Conservation (phyloP, 2,797 vertebrate species). For the Aphelocoma californica region DNA sequence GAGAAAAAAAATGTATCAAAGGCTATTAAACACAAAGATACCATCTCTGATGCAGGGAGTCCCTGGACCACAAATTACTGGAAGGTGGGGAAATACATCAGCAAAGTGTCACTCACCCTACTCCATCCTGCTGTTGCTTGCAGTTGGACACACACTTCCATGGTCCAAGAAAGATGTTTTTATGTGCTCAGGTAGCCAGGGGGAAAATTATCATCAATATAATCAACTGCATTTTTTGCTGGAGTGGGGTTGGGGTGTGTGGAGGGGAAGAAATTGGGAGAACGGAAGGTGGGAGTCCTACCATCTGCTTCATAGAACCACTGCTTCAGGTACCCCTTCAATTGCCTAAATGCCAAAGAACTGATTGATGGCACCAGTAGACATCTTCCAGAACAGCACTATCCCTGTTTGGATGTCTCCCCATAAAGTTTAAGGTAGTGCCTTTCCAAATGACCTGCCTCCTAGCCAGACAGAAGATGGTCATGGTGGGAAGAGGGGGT, state of each 20-base stretch:
- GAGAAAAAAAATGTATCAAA: conserved; percentile 1
- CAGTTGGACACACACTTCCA: background rate
- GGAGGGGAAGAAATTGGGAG: background rate
- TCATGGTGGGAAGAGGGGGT: background rate
- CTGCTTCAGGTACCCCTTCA: background rate
- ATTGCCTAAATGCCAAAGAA: background rate
- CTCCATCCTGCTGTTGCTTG: background rate
- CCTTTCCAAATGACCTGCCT: background rate
- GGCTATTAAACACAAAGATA: conserved; percentile 15
- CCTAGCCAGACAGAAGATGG: background rate
- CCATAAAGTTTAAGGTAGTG: background rate
- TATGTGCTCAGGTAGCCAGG: background rate
- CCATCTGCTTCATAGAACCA: background rate
- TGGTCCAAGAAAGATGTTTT: background rate
- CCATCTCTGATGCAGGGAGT: background rate
- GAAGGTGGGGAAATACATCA: background rate
- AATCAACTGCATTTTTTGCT: background rate
- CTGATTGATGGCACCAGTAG: background rate
- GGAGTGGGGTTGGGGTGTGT: background rate
- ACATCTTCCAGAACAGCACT: background rate
- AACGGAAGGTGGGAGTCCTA: background rate
- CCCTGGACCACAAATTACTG: background rate
- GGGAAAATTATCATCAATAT: background rate
- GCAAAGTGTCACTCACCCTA: background rate
- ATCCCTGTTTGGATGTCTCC: background rate